phyloP scores from a whole-genome alignment of 2,888 invertebrate species.

The Acleris laterana region DNA sequence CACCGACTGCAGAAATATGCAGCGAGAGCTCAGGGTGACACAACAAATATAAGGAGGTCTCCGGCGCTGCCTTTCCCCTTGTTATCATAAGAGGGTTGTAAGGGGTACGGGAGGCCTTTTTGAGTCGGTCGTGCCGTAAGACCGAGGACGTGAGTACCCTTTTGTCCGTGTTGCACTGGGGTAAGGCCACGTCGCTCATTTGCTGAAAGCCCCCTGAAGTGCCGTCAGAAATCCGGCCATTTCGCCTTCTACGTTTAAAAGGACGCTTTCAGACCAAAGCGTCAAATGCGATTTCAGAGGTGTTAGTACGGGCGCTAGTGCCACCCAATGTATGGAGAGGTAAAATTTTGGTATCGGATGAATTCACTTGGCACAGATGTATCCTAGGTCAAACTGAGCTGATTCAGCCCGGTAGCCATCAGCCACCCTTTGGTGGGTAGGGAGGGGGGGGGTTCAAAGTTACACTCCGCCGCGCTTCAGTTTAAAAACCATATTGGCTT shows the following conservation, averaged over 20 bases:
- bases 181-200: conserved; percentile 68
- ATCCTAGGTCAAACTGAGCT: too few relatives aligned
- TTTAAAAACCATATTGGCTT: too few relatives aligned
- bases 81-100: conserved; percentile 47
- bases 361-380: too few relatives aligned
- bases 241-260: conserved; percentile 42
- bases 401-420: too few relatives aligned
- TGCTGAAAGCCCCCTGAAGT: conserved; percentile 68
- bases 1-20: conserved; percentile 56
- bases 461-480: too few relatives aligned
- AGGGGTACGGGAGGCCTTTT: conserved; percentile 43
- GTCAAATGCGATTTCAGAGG: conserved; percentile 8
- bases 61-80: conserved; percentile 44
- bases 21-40: conserved; percentile 46
- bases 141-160: conserved; percentile 57
- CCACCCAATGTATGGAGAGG: too few relatives aligned
- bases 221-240: conserved; percentile 60
- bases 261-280: neutral
- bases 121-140: conserved; percentile 48
- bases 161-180: conserved; percentile 58
- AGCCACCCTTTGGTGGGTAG: too few relatives aligned
- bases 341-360: too few relatives aligned
- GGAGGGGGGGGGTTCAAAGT: too few relatives aligned
- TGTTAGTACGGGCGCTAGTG: too few relatives aligned
- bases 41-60: conserved; percentile 54